Evolutionary conservation across 1,140 invertebrate species (phyloP), one percentile per base, ranked within the genome.

Genomic region (Anoplophora glabripennis): DNA sequence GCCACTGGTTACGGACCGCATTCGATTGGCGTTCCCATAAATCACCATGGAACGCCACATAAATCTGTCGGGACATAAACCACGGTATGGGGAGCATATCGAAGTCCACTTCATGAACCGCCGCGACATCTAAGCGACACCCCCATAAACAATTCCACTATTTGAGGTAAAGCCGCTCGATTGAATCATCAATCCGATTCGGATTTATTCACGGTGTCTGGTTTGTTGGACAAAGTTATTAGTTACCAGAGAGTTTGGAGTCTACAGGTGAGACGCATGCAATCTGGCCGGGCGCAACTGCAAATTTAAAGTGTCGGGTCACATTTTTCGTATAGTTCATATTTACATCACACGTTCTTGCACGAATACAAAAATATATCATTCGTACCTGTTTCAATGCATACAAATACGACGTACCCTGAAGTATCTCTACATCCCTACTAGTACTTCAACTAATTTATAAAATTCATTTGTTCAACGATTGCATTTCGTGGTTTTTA

Each of bases 71-170:
- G 34, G 49, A 52, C 49, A 52, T 52, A 52, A 52, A 52, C 49
- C 49, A 52, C 49, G 49, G 49, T 52, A 52, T 37, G 49, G 49
- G 49, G 49, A 52, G 12, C 49, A 52, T 37, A 37, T 52, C 49
- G 37, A 38, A 52, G 49, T 52, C 49, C 49, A 52, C 49, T 52
- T 38, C 37, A 52, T 52, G 49, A 52, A 38, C 37, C 36, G 49
- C 17, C 18, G 49, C 49, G 49, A 52, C 49, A 52, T 52, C 49
- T 52, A 52, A 28, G 36, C 40, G 49, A 52, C 49, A 52, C 15
- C 40, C 49, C 49, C 49, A 52, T 52, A 52, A 52, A 52, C 49
- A 52, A 52, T 52, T 52, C 49, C 49, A 52, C 37, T 33, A 18
- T 52, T 52, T 52, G 49, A 52, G 49, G 49, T 52, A 37, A 52